phyloP scores from a whole-genome alignment of 2,797 vertebrate species.

The Intellagama lesueurii region DNA sequence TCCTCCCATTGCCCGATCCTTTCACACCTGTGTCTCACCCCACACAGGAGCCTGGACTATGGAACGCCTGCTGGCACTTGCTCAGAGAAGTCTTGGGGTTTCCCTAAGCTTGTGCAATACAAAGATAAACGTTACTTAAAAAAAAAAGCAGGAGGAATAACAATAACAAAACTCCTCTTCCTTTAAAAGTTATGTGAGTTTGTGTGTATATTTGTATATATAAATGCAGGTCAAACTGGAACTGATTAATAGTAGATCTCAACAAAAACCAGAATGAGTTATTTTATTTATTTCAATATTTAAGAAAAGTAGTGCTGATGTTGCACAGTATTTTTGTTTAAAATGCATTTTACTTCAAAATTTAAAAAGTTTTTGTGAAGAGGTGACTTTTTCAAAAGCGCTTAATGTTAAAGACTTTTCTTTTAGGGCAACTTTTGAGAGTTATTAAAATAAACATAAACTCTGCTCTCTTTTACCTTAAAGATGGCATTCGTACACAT shows the following conservation, averaged over 20 bases:
- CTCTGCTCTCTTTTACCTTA: conserved; percentile 81
- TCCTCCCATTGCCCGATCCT: conserved; percentile 70
- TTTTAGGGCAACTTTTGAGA: conserved; percentile 76
- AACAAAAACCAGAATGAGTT: conserved; percentile 72
- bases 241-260: conserved; percentile 73
- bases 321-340: conserved; percentile 83
- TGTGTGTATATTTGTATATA: conserved; percentile 37
- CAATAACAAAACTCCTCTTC: conserved; percentile 44
- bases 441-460: conserved; percentile 82
- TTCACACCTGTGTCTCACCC: conserved; percentile 66
- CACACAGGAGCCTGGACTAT: conserved; percentile 73
- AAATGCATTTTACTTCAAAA: conserved; percentile 79
- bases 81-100: conserved; percentile 74
- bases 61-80: conserved; percentile 62
- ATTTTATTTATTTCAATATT: conserved; percentile 87
- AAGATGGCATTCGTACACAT: conserved; percentile 78
- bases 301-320: conserved; percentile 78
- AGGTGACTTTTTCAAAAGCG: conserved; percentile 76
- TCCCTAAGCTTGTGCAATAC: conserved; percentile 82
- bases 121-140: conserved; percentile 70
- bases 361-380: conserved; percentile 80
- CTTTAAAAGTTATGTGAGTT: conserved; percentile 71
- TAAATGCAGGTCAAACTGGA: conserved; percentile 77
- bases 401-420: conserved; percentile 82
- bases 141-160: neutral